These are phyloP conservation scores for Mamestra configurata DNA, from an alignment of 1,140 invertebrate genomes.

Conservation along the genomic window DNA sequence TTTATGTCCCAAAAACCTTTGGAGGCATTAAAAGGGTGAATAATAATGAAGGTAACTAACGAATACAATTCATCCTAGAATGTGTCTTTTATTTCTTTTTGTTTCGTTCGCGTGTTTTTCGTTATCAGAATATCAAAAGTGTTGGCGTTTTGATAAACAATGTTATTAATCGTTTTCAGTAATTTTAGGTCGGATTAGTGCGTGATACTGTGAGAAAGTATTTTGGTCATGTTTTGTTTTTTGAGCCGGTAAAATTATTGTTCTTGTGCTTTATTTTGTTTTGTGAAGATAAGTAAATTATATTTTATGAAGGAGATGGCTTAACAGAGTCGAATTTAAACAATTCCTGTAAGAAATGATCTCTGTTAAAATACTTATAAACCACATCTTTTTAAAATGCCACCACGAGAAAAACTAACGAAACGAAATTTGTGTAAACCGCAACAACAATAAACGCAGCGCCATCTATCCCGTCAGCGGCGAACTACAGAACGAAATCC, in stretches of 20 bases:
- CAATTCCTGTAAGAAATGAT: no score
- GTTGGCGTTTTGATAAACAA: conserved; percentile 47
- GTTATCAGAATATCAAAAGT: conserved; percentile 33
- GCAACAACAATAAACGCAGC: no score
- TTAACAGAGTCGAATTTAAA: no score
- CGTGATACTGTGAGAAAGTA: conserved; percentile 13
- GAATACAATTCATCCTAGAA: conserved; percentile 22
- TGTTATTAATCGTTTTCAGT: conserved; percentile 35
- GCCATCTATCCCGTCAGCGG: no score
- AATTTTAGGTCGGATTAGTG: conserved; percentile 38
- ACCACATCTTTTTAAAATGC: no score
- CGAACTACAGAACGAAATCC: no score
- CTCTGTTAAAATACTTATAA: no score
- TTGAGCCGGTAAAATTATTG: not conserved
- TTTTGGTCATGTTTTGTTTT: conserved; percentile 20
- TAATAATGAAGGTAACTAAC: conserved; percentile 31
- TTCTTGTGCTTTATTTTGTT: no score
- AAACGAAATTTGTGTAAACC: no score
- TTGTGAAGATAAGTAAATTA: no score
- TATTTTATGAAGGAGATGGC: no score
- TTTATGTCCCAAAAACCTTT: conserved; percentile 40
- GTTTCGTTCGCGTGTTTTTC: conserved; percentile 13
- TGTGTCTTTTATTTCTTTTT: conserved; percentile 35
- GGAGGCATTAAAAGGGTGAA: conserved; percentile 41
- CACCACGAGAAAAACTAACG: no score